A percentile compares a stretch with the other conserved stretches of the same genome.
Conservation (phyloP, 2,888 invertebrate genomes). For the Leptopilina syphax region DNA sequence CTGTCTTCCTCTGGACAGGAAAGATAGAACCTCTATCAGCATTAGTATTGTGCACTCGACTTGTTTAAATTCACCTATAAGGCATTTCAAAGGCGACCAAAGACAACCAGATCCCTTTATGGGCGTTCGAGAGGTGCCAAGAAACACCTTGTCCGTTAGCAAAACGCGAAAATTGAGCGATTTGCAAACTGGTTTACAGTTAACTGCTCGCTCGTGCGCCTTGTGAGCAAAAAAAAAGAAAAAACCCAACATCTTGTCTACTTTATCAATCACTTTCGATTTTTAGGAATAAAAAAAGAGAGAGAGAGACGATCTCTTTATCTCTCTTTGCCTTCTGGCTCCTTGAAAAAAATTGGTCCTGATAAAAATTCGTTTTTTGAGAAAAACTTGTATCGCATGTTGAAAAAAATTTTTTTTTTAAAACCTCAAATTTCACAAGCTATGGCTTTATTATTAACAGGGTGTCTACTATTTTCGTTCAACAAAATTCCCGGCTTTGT, state of each 20-base stretch:
- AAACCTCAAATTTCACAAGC: too few species aligned
- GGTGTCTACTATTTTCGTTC: too few species aligned
- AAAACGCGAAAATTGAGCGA: constrained; percentile 58
- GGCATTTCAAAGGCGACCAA: constrained; percentile 55
- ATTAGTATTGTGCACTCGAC: constrained; percentile 35
- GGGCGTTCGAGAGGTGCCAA: constrained; percentile 58
- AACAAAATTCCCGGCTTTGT: too few species aligned
- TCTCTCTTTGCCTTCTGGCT: background rate
- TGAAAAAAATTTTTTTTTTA: too few species aligned
- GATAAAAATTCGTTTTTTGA: too few species aligned
- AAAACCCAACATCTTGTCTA: constrained; percentile 40
- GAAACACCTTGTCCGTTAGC: constrained; percentile 57
- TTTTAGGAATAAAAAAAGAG: constrained; percentile 28
- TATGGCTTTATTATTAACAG: too few species aligned
- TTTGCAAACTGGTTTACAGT: constrained; percentile 58
- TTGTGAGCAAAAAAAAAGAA: constrained; percentile 26
- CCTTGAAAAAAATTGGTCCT: background rate
- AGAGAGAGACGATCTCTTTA: constrained; percentile 39
- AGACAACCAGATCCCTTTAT: constrained; percentile 56
- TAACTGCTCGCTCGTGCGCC: constrained; percentile 44
- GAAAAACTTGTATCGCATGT: too few species aligned
- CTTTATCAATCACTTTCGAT: constrained; percentile 44
- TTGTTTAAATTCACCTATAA: constrained; percentile 46
- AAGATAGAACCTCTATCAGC: constrained; percentile 12
- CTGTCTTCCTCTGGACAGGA: background rate